Conservation (phyloP, 53 echinoderm and acorn worm genomes). For the Mesocentrotus franciscanus region DNA sequence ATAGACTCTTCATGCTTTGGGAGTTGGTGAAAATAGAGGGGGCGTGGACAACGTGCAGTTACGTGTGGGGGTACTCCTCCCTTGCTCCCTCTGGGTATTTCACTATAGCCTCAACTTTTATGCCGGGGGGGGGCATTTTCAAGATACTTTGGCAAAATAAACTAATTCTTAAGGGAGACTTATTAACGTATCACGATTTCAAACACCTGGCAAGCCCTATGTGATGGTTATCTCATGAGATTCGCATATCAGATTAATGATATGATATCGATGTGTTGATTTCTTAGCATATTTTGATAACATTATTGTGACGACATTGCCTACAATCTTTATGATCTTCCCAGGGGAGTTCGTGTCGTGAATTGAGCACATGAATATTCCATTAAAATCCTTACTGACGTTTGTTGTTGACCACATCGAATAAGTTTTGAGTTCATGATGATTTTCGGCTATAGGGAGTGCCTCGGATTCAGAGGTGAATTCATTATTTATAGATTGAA, state of each 20-base stretch:
- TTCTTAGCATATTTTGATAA: background rate
- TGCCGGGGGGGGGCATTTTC: no score
- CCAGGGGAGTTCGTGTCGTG: background rate
- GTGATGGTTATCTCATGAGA: no score
- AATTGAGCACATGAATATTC: background rate
- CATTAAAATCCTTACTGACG: background rate
- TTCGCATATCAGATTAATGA: background rate
- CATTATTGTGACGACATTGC: background rate
- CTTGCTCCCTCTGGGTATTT: no score
- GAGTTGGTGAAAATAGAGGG: no score
- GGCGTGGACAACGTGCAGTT: no score
- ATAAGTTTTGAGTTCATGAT: background rate
- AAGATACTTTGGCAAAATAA: no score
- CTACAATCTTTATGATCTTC: background rate
- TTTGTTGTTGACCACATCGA: background rate
- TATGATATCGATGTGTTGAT: background rate
- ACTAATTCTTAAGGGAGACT: no score
- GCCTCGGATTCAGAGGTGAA: background rate
- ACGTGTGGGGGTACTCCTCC: no score
- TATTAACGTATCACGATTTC: no score
- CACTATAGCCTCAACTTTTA: no score
- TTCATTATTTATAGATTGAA: background rate
- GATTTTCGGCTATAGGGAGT: background rate
- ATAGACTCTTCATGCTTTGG: no score
- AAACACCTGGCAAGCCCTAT: no score